Evolutionary conservation across 2,113 vertebrate species (phyloP), one percentile per base, ranked within the genome.

Genomic region (Cercocebus atys): DNA sequence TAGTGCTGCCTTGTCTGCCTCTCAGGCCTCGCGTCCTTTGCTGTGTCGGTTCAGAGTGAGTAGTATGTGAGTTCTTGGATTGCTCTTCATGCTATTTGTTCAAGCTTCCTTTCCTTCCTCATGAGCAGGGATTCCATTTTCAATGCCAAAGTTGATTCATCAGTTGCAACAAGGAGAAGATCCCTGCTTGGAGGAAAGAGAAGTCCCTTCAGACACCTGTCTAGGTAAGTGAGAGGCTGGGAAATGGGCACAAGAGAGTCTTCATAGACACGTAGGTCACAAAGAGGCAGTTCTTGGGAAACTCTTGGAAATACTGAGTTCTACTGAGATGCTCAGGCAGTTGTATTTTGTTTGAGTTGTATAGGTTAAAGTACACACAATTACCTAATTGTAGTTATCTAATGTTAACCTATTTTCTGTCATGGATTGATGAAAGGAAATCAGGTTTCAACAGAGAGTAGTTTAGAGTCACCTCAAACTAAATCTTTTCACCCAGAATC

Each of bases 151-250:
- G 12, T 38, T 97, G 90, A 97, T 96, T 70, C 90, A 70, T 90
- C 90, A 84, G n/a, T 61, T 98, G 83, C 90, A 95, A 1, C 84
- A 85, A 92, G 97, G 97, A 91, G 59, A 96, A 79, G 94, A 97
- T 47, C 96, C 97, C 22, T 95, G 90, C 25, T 32, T 73, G 23
- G 55, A 38, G 61, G 93, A 84, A 32, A 79, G 94, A 73, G 93
- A 95, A 57, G 27, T 25, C 12, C 18, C 55, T 78, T 45, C 66
- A 73, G 92, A 91, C 12, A 1, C 27, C 72, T 38, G 14, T 47
- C 22, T 12, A 35, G 95, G 97, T 98, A 61, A 97, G 96, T 61
- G 14, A 72, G 45, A 43, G 27, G 0, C 43, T 47, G n/a, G 38
- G 32, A 32, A 35, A 30, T n/a, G 52, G 40, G 68, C 17, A 32